A percentile compares a stretch with the other conserved stretches of the same genome.
Conservation (phyloP, 2,888 invertebrate species). For the Epirrhoe tristata region DNA sequence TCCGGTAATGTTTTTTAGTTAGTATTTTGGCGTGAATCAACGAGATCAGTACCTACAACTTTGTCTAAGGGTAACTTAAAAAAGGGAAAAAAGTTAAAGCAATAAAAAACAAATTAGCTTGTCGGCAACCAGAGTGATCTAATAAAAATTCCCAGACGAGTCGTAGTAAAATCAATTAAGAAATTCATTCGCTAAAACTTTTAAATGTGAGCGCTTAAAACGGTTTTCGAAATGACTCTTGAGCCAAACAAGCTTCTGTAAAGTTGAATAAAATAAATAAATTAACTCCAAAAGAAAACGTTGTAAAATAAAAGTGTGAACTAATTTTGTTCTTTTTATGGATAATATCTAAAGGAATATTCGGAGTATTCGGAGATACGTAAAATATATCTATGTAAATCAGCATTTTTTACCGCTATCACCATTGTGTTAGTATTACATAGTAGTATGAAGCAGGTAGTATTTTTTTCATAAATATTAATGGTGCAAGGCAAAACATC, state of each 20-base stretch:
- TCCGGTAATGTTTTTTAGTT: no score
- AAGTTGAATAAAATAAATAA: not conserved
- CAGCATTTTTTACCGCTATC: no score
- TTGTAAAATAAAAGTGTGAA: no score
- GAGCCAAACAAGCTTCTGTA: not conserved
- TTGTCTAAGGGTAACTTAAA: conserved; percentile 2
- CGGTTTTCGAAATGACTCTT: conserved; percentile 8
- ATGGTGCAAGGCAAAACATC: no score
- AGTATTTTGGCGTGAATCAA: not conserved
- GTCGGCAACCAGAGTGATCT: conserved; percentile 21
- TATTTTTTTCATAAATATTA: no score
- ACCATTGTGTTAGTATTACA: no score
- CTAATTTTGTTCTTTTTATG: no score
- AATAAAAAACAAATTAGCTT: conserved; percentile 33
- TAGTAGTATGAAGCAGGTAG: no score
- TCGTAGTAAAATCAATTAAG: conserved; percentile 33
- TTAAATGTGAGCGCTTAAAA: conserved; percentile 22
- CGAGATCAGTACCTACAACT: not conserved
- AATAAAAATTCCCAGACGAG: conserved; percentile 35
- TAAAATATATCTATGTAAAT: no score
- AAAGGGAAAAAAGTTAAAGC: conserved; percentile 15
- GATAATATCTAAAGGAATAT: no score
- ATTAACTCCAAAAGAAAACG: no score
- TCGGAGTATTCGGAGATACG: no score
- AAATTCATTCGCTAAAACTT: conserved; percentile 28